Percentiles rank a stretch among this genome's conserved stretches.
Conservation (phyloP, 2,797 vertebrate genomes). For the Cossypha niveicapilla region DNA sequence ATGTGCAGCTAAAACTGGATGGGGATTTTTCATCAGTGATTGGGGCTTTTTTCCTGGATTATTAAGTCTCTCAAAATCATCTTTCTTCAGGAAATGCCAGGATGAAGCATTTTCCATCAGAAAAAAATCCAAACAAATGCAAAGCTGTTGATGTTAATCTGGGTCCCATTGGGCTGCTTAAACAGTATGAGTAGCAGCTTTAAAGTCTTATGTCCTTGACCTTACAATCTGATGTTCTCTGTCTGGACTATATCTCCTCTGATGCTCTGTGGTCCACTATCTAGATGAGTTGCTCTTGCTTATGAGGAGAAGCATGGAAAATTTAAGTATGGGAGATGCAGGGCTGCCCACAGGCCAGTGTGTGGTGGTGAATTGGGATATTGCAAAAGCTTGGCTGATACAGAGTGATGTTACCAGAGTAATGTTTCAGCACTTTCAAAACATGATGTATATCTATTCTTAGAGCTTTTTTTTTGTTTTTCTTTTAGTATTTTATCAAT, state of each 20-base stretch:
- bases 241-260: neutral
- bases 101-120: neutral
- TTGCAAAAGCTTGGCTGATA: neutral
- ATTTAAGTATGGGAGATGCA: neutral
- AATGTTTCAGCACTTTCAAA: neutral
- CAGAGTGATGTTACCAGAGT: neutral
- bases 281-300: neutral
- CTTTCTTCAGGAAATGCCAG: neutral
- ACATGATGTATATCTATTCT: accelerated
- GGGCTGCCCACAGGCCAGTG: neutral
- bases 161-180: neutral
- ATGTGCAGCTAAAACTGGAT: neutral
- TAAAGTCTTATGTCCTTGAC: neutral
- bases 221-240: neutral
- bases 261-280: neutral
- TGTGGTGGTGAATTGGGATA: neutral
- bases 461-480: neutral
- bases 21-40: neutral
- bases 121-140: neutral
- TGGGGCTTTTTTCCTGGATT: neutral
- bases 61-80: neutral
- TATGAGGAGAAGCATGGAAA: neutral
- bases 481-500: neutral
- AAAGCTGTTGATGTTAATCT: neutral
- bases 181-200: neutral